Evolutionary conservation across 2,888 invertebrate species (phyloP).

Genomic region (Tetropium fuscum): DNA sequence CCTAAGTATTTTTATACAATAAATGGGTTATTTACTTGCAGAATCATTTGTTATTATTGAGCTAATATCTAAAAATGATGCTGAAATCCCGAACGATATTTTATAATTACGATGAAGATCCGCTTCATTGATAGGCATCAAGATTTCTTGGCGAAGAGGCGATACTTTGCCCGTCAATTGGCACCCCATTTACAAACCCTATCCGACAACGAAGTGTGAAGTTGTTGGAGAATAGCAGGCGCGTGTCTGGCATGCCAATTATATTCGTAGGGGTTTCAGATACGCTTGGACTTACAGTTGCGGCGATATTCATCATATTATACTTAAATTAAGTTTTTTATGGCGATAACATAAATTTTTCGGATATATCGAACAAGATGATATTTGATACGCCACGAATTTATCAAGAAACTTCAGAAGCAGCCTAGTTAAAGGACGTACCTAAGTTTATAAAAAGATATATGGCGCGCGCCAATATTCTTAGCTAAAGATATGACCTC

Average conservation of each 20-base stretch:
- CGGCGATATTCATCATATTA: slow-evolving; percentile 40
- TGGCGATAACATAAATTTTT: slow-evolving; percentile 7
- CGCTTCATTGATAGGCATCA: slow-evolving; percentile 53
- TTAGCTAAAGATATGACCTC: too few species aligned
- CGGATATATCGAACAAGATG: background rate
- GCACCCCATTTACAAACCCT: slow-evolving; percentile 38
- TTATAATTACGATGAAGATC: slow-evolving; percentile 41
- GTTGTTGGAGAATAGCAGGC: slow-evolving; percentile 60
- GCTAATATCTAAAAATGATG: slow-evolving; percentile 10
- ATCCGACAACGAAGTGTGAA: slow-evolving; percentile 36
- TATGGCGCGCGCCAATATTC: too few species aligned
- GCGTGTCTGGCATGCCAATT: slow-evolving; percentile 59
- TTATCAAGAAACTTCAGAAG: too few species aligned
- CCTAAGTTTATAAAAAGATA: too few species aligned
- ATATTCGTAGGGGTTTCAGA: slow-evolving; percentile 27
- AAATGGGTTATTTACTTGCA: too few species aligned
- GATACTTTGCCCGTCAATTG: slow-evolving; percentile 49
- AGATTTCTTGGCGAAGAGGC: slow-evolving; percentile 42
- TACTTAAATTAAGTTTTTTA: slow-evolving; percentile 32
- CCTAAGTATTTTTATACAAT: too few species aligned
- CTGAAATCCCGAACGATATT: slow-evolving; percentile 36
- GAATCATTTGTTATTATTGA: too few species aligned
- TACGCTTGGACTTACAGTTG: slow-evolving; percentile 33
- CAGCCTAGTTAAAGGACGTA: too few species aligned
- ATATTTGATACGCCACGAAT: too few species aligned